Evolutionary conservation across 2,113 vertebrate species (phyloP).

Genomic region (Proterorhinus semilunaris): DNA sequence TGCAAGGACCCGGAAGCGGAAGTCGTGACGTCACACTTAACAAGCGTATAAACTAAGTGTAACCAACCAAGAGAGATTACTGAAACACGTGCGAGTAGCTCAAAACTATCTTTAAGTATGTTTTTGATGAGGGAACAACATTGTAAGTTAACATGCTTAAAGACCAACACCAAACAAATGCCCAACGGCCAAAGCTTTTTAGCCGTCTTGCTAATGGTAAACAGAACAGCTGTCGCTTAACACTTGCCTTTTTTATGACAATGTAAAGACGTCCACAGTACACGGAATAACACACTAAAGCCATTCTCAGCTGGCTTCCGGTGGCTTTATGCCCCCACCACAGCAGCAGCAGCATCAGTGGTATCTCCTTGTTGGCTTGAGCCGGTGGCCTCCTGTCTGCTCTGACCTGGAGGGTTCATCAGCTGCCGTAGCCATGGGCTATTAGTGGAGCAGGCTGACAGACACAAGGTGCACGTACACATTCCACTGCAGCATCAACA

Average conservation of each 20-base stretch:
- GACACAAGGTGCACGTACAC: constrained; percentile 36
- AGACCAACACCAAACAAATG: not conserved
- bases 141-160: not conserved
- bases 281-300: not conserved
- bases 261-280: not conserved
- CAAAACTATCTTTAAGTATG: too few species aligned
- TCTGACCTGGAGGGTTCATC: constrained; percentile 47
- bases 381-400: constrained; percentile 35
- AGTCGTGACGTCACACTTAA: too few species aligned
- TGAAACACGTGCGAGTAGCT: too few species aligned
- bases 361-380: constrained; percentile 9
- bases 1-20: too few species aligned
- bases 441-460: constrained; percentile 52
- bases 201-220: not conserved
- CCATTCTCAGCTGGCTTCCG: not conserved
- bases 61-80: too few species aligned
- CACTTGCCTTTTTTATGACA: not conserved
- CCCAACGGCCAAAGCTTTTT: not conserved
- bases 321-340: not conserved
- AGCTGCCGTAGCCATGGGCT: constrained; percentile 54
- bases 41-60: too few species aligned
- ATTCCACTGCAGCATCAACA: not conserved
- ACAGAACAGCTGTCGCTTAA: not conserved
- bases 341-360: not conserved
- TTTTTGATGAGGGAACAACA: not conserved